Conservation (phyloP, 1,140 invertebrate genomes). For the Euura saliciscinereae region DNA sequence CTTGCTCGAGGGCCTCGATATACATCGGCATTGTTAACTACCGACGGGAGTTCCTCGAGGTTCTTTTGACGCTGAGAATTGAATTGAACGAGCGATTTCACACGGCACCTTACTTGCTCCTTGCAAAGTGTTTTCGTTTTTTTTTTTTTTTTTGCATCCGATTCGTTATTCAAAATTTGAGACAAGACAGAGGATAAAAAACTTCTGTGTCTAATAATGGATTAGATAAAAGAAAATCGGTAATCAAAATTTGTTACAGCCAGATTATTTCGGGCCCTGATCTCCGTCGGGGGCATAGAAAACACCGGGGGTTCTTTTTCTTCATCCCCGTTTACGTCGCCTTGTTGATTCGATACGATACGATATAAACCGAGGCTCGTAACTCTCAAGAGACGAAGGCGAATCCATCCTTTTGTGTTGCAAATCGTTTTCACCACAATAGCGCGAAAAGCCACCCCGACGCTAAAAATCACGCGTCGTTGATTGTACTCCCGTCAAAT, state of each 20-base stretch:
- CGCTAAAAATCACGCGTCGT: not conserved
- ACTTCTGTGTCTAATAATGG: too few relatives aligned
- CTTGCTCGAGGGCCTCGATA: not conserved
- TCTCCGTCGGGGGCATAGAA: not conserved
- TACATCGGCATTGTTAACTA: not conserved
- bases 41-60: not conserved
- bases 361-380: not conserved
- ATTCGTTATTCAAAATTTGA: too few relatives aligned
- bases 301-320: not conserved
- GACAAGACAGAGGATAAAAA: too few relatives aligned
- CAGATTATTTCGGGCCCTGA: too few relatives aligned
- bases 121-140: too few relatives aligned
- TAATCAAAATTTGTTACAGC: too few relatives aligned
- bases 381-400: not conserved
- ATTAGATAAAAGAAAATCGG: too few relatives aligned
- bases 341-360: not conserved
- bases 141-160: too few relatives aligned
- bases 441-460: not conserved
- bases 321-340: not conserved
- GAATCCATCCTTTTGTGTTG: not conserved
- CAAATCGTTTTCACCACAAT: constrained; percentile 3
- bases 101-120: not conserved
- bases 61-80: not conserved
- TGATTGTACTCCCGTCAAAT: constrained; percentile 2
- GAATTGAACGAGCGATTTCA: not conserved